These are phyloP conservation scores for Eristalis tenax DNA, from an alignment of 2,888 invertebrate species.

Conservation along the genomic window DNA sequence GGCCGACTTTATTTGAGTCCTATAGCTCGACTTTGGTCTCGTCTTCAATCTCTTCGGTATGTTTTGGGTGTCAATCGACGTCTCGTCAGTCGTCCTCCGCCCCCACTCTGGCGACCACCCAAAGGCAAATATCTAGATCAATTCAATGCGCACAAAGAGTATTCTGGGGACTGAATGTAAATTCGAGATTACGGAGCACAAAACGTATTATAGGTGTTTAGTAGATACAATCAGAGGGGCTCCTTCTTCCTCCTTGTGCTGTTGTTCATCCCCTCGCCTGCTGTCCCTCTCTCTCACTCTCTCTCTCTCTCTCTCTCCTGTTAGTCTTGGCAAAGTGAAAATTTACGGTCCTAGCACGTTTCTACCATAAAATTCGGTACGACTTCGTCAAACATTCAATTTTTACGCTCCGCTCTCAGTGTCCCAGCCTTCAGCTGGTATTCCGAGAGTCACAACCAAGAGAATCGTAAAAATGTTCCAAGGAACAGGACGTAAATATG, in stretches of 20 bases:
- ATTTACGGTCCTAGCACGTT: slow-evolving; percentile 68
- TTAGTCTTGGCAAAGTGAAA: slow-evolving; percentile 52
- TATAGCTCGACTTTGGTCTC: neutral
- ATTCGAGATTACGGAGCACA: slow-evolving; percentile 57
- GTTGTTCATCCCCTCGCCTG: neutral
- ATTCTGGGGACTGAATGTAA: slow-evolving; percentile 46
- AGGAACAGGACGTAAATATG: slow-evolving; percentile 14
- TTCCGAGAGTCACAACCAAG: slow-evolving; percentile 26
- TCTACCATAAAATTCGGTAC: slow-evolving; percentile 65
- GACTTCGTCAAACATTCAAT: slow-evolving; percentile 71
- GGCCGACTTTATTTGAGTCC: slow-evolving; percentile 43
- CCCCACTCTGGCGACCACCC: neutral
- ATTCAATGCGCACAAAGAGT: slow-evolving; percentile 33
- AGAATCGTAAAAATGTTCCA: slow-evolving; percentile 44
- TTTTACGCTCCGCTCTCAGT: slow-evolving; percentile 54
- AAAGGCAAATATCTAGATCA: slow-evolving; percentile 34
- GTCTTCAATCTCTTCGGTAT: slow-evolving; percentile 12
- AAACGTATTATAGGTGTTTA: slow-evolving; percentile 61
- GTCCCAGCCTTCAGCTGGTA: slow-evolving; percentile 20
- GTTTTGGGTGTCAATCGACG: slow-evolving; percentile 5
- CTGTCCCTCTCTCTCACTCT: neutral
- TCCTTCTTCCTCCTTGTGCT: slow-evolving; percentile 15
- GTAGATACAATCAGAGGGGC: slow-evolving; percentile 60
- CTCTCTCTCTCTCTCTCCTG: neutral
- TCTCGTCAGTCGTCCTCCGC: neutral